Conservation (phyloP, 2,888 invertebrate genomes). For the Apeira syringaria region DNA sequence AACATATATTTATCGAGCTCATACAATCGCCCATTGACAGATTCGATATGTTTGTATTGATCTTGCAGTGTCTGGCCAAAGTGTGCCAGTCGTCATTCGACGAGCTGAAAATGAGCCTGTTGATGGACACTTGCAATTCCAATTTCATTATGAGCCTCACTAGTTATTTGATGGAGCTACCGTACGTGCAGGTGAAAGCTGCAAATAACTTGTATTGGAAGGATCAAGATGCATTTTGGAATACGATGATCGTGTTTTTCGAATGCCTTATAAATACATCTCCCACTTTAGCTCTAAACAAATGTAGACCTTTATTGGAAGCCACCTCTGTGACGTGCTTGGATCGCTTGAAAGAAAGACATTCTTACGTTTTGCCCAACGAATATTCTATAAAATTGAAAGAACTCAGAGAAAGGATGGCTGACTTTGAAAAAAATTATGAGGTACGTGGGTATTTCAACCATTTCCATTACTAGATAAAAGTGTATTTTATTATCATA, state of each 20-base stretch:
- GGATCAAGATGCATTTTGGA: slow-evolving; percentile 60
- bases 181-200: slow-evolving; percentile 38
- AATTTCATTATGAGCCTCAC: slow-evolving; percentile 51
- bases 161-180: slow-evolving; percentile 60
- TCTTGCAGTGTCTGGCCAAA: slow-evolving; percentile 64
- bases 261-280: slow-evolving; percentile 59
- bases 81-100: slow-evolving; percentile 57
- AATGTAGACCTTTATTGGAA: slow-evolving; percentile 59
- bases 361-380: slow-evolving; percentile 46
- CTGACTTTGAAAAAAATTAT: slow-evolving; percentile 41
- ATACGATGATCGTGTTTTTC: slow-evolving; percentile 54
- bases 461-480: too few relatives aligned
- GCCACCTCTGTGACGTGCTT: slow-evolving; percentile 50
- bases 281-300: slow-evolving; percentile 56
- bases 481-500: too few relatives aligned
- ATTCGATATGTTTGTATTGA: slow-evolving; percentile 59
- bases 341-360: slow-evolving; percentile 45
- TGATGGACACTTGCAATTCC: slow-evolving; percentile 61
- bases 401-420: slow-evolving; percentile 45
- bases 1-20: slow-evolving; percentile 52
- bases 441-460: slow-evolving; percentile 39
- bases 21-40: slow-evolving; percentile 47
- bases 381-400: slow-evolving; percentile 40
- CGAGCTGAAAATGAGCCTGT: slow-evolving; percentile 52
- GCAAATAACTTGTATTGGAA: slow-evolving; percentile 58